phyloP scores from a whole-genome alignment of 1,140 invertebrate species.

The Drosophila pseudoananassae region DNA sequence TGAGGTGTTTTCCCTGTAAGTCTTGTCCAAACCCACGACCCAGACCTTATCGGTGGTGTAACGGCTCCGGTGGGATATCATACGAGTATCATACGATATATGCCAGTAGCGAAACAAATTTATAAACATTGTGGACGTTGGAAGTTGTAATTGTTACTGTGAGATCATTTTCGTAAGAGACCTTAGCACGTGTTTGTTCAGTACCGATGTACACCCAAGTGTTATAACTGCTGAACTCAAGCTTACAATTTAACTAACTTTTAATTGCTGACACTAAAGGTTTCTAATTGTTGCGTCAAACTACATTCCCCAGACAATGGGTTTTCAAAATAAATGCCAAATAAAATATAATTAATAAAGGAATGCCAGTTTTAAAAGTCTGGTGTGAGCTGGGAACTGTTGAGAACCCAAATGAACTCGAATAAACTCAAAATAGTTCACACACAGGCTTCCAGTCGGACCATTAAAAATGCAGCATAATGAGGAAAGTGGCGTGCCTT shows the following conservation, averaged over 20 bases:
- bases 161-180: slow-evolving; percentile 17
- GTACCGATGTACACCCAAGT: slow-evolving; percentile 2
- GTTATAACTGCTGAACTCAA: neutral
- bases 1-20: slow-evolving; percentile 38
- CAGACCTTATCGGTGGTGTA: slow-evolving; percentile 24
- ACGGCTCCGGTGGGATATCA: slow-evolving; percentile 21
- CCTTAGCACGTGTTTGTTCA: slow-evolving; percentile 19
- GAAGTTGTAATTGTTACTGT: slow-evolving; percentile 14
- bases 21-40: neutral
- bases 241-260: slow-evolving; percentile 1
- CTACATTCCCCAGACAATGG: neutral
- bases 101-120: slow-evolving; percentile 19
- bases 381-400: too few relatives aligned
- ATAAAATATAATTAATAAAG: neutral
- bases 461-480: slow-evolving; percentile 3
- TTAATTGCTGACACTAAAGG: neutral
- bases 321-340: neutral
- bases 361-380: too few relatives aligned
- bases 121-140: slow-evolving; percentile 1
- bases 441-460: neutral
- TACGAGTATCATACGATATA: neutral
- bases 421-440: neutral
- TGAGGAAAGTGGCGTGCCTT: slow-evolving; percentile 1
- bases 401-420: neutral
- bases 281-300: neutral